Percentiles rank a stretch among this genome's conserved stretches.
These are phyloP conservation scores for Harpalus rubripes DNA, from an alignment of 2,888 invertebrate genomes.

Conservation along the genomic window DNA sequence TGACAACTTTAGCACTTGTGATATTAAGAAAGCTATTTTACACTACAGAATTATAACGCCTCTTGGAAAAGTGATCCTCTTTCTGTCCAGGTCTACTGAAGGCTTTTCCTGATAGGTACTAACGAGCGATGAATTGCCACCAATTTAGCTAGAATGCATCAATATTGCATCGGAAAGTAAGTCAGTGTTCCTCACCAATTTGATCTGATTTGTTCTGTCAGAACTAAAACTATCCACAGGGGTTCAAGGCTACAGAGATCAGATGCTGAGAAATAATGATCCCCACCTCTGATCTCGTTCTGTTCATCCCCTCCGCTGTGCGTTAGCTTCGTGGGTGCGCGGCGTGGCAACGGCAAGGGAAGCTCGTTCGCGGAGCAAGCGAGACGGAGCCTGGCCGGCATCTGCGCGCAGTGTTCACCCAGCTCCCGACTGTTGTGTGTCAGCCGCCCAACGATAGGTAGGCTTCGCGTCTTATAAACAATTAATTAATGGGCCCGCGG, in stretches of 20 bases:
- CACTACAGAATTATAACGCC: too few relatives aligned
- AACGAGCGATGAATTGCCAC: too few relatives aligned
- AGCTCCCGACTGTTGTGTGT: constrained; percentile 12
- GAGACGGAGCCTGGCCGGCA: constrained; percentile 37
- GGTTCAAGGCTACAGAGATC: constrained; percentile 74
- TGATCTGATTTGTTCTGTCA: constrained; percentile 65
- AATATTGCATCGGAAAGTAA: neutral
- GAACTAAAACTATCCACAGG: constrained; percentile 66
- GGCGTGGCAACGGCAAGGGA: constrained; percentile 19
- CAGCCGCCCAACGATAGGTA: neutral
- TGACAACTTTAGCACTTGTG: too few relatives aligned
- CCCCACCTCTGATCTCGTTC: constrained; percentile 72
- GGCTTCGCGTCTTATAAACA: constrained; percentile 24
- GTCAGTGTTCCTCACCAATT: constrained; percentile 61
- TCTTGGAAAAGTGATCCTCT: too few relatives aligned
- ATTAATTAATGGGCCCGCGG: constrained; percentile 45
- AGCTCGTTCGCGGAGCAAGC: constrained; percentile 17
- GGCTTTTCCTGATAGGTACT: too few relatives aligned
- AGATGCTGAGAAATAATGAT: constrained; percentile 76
- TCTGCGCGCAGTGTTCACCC: constrained; percentile 58
- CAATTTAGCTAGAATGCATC: too few relatives aligned
- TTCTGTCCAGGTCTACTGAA: too few relatives aligned
- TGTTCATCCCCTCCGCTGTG: constrained; percentile 50
- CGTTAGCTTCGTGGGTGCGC: neutral
- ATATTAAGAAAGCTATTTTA: too few relatives aligned